A percentile compares a stretch with the other conserved stretches of the same genome.
Evolutionary conservation across 2,797 vertebrate genomes (phyloP).

Genomic region (Momotus momota): DNA sequence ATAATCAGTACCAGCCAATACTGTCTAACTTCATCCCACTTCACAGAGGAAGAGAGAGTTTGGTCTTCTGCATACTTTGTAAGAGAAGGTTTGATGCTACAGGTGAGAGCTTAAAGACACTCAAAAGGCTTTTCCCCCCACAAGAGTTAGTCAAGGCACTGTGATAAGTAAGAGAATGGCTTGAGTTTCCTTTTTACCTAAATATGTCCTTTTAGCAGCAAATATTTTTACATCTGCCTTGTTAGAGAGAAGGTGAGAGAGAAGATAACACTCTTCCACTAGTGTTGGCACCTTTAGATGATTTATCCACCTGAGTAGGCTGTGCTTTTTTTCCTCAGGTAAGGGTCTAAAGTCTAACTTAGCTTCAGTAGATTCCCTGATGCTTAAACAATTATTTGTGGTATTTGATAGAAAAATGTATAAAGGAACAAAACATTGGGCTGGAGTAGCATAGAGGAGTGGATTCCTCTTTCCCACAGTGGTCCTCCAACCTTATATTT

Average conservation of each 20-base stretch:
- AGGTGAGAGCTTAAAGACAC: background rate
- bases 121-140: background rate
- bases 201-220: background rate
- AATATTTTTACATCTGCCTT: background rate
- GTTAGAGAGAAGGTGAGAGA: background rate
- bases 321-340: background rate
- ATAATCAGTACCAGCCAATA: background rate
- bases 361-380: background rate
- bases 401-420: background rate
- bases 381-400: background rate
- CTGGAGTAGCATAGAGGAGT: background rate
- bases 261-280: background rate
- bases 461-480: background rate
- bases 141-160: background rate
- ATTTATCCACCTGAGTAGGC: background rate
- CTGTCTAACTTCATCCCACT: background rate
- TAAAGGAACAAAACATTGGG: background rate
- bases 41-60: background rate
- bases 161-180: background rate
- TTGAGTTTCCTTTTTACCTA: background rate
- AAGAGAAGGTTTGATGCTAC: background rate
- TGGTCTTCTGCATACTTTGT: background rate
- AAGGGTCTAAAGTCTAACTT: background rate
- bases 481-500: background rate
- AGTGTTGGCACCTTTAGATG: background rate